Conservation (phyloP, 2,113 vertebrate genomes). For the Tiliqua scincoides region DNA sequence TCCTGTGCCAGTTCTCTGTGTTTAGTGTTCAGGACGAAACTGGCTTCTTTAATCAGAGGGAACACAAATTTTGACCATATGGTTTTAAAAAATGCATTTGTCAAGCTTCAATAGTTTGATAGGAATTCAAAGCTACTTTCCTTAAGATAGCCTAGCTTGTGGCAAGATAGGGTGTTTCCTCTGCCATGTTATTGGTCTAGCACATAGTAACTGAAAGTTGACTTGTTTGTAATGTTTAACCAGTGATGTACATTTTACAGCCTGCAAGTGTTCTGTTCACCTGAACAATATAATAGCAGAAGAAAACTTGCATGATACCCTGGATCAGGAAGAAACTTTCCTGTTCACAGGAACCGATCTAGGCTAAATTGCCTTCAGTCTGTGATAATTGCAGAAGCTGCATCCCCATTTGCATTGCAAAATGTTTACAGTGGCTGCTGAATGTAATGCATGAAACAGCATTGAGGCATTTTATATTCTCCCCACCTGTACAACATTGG, state of each 20-base stretch:
- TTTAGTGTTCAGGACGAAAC: background rate
- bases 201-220: background rate
- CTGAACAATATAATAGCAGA: background rate
- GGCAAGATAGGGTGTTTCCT: background rate
- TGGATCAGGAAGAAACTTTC: background rate
- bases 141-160: background rate
- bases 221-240: background rate
- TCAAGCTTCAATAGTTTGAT: background rate
- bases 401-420: background rate
- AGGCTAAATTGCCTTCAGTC: too few species aligned
- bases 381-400: background rate
- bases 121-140: background rate
- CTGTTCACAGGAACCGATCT: background rate
- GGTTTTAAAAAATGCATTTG: background rate
- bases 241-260: background rate
- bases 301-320: background rate
- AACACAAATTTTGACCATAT: background rate
- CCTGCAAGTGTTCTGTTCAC: background rate
- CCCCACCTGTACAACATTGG: background rate
- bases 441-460: background rate
- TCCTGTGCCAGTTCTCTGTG: conserved; percentile 14
- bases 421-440: background rate
- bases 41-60: background rate
- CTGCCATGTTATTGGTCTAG: background rate
- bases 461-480: background rate